phyloP scores from a whole-genome alignment of 1,140 invertebrate genomes.

The Neodiprion fabricii region DNA sequence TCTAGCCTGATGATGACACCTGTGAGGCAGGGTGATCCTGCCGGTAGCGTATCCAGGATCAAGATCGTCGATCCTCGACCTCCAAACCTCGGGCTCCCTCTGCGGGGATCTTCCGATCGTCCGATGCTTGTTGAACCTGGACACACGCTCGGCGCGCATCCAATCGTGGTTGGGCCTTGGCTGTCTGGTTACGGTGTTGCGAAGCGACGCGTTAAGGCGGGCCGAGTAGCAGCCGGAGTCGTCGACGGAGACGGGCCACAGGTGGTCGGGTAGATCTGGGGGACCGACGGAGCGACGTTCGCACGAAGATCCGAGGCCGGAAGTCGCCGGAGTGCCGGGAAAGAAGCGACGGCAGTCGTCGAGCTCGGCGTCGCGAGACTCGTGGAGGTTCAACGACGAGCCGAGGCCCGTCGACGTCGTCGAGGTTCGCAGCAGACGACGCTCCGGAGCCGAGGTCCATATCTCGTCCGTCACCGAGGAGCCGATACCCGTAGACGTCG shows the following conservation, averaged over 20 bases:
- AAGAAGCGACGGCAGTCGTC: constrained; percentile 42
- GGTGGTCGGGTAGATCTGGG: constrained; percentile 43
- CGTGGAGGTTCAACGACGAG: constrained; percentile 45
- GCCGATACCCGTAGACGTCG: constrained; percentile 42
- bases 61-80: constrained; percentile 38
- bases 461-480: constrained; percentile 48
- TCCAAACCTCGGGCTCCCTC: constrained; percentile 46
- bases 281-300: constrained; percentile 45
- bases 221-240: constrained; percentile 37
- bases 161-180: constrained; percentile 51
- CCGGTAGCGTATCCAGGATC: background rate
- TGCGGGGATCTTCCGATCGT: constrained; percentile 47
- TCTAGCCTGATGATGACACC: constrained; percentile 46
- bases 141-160: constrained; percentile 47
- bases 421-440: constrained; percentile 45
- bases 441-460: constrained; percentile 47
- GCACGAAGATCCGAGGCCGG: constrained; percentile 47
- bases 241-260: constrained; percentile 46
- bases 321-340: constrained; percentile 46
- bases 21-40: constrained; percentile 28
- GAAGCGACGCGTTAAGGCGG: constrained; percentile 35
- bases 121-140: constrained; percentile 46
- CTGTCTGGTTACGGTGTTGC: constrained; percentile 45
- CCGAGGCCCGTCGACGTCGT: constrained; percentile 49
- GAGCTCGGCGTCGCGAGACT: constrained; percentile 47